A percentile compares a stretch with the other conserved stretches of the same genome.
These are phyloP conservation scores for Ectemnius cavifrons DNA, from an alignment of 2,888 invertebrate genomes.

Conservation along the genomic window DNA sequence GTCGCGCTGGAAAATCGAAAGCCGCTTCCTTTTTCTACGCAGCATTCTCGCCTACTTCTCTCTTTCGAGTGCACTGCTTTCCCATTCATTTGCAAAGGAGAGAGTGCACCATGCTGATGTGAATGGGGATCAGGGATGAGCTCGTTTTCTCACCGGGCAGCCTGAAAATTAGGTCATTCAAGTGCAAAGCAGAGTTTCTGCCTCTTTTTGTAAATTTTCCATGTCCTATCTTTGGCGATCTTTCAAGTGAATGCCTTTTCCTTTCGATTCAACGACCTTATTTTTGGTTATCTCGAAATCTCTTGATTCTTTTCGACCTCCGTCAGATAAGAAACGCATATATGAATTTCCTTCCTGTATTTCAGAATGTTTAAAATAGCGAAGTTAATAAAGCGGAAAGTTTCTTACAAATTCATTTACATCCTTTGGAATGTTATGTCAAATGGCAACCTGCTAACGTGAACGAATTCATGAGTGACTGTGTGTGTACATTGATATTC, in stretches of 20 bases:
- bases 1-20: constrained; percentile 55
- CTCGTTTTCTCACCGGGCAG: constrained; percentile 28
- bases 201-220: constrained; percentile 25
- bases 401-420: too few relatives aligned
- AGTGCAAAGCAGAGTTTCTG: constrained; percentile 63
- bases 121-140: constrained; percentile 24
- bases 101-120: constrained; percentile 1
- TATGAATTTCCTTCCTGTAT: too few relatives aligned
- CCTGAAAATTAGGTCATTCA: constrained; percentile 64
- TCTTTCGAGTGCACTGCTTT: constrained; percentile 26
- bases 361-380: too few relatives aligned
- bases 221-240: constrained; percentile 19
- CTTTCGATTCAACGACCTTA: background rate
- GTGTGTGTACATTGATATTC: too few relatives aligned
- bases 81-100: constrained; percentile 66
- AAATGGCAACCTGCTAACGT: too few relatives aligned
- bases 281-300: background rate
- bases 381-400: too few relatives aligned
- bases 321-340: too few relatives aligned
- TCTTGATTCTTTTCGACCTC: too few relatives aligned
- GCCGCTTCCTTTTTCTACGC: background rate
- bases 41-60: background rate
- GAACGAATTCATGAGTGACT: too few relatives aligned
- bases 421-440: too few relatives aligned
- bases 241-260: constrained; percentile 6